phyloP scores from a whole-genome alignment of 2,888 invertebrate species.

The Germaria angustata region DNA sequence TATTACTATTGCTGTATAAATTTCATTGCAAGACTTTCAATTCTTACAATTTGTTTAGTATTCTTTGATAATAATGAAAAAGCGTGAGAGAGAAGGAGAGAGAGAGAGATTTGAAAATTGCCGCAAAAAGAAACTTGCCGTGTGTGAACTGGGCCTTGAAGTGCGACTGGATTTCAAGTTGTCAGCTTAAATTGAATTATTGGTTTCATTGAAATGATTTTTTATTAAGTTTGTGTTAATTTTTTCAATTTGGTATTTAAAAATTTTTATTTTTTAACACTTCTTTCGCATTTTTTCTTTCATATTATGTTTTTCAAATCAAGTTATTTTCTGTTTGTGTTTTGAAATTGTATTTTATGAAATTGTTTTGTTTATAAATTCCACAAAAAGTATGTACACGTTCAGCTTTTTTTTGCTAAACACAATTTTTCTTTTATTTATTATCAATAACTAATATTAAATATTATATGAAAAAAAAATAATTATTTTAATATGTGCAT shows the following conservation, averaged over 20 bases:
- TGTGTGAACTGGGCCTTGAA: not conserved
- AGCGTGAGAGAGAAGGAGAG: too few species aligned
- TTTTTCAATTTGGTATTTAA: constrained; percentile 5
- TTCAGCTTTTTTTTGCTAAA: not conserved
- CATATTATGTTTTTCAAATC: not conserved
- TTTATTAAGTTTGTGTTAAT: constrained; percentile 7
- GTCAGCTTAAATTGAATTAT: constrained; percentile 31
- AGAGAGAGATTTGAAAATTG: too few species aligned
- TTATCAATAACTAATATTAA: too few species aligned
- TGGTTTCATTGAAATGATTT: constrained; percentile 1
- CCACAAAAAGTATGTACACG: not conserved
- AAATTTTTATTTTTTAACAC: not conserved
- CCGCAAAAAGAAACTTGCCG: not conserved
- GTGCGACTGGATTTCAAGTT: not conserved
- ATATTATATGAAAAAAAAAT: too few species aligned
- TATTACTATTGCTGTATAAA: too few species aligned
- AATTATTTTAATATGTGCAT: too few species aligned
- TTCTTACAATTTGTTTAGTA: too few species aligned
- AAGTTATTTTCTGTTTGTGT: not conserved
- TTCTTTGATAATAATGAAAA: too few species aligned
- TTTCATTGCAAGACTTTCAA: too few species aligned
- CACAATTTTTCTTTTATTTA: too few species aligned
- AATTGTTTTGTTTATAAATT: not conserved
- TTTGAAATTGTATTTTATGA: not conserved
- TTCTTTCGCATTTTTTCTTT: not conserved